Conservation (phyloP, 2,888 invertebrate species). For the Philereme transversata region DNA sequence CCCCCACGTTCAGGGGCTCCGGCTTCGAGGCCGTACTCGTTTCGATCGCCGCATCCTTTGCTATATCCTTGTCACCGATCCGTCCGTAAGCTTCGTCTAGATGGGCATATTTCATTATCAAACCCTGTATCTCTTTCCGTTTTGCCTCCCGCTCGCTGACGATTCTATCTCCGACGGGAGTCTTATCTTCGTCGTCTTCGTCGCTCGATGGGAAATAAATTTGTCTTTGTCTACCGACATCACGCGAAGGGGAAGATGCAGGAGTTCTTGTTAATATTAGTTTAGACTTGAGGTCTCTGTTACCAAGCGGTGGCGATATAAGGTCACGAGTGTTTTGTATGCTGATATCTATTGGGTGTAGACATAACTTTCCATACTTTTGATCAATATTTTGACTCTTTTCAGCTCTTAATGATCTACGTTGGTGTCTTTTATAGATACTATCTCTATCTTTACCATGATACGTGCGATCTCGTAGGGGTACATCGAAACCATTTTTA, state of each 20-base stretch:
- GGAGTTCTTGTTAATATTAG: slow-evolving; percentile 60
- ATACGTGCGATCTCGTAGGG: slow-evolving; percentile 57
- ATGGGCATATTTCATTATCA: slow-evolving; percentile 92
- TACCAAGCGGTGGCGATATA: slow-evolving; percentile 76
- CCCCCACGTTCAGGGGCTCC: slow-evolving; percentile 69
- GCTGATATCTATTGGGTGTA: slow-evolving; percentile 83
- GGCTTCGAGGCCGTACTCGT: slow-evolving; percentile 51
- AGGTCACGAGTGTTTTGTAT: slow-evolving; percentile 79
- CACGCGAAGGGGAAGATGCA: slow-evolving; percentile 67
- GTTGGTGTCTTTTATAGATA: slow-evolving; percentile 77
- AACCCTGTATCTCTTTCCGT: slow-evolving; percentile 91
- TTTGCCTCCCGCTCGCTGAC: slow-evolving; percentile 90
- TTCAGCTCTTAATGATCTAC: slow-evolving; percentile 84
- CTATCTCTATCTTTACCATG: slow-evolving; percentile 80
- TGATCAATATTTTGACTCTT: slow-evolving; percentile 85
- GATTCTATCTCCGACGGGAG: slow-evolving; percentile 82
- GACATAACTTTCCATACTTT: slow-evolving; percentile 72
- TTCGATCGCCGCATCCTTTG: slow-evolving; percentile 56
- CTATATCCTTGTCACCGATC: slow-evolving; percentile 62
- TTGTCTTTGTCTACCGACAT: slow-evolving; percentile 72
- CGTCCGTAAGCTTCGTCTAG: slow-evolving; percentile 88
- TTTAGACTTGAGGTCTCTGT: slow-evolving; percentile 63
- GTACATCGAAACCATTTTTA: slow-evolving; percentile 69
- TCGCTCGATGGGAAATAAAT: slow-evolving; percentile 79
- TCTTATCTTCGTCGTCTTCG: slow-evolving; percentile 82